phyloP scores from a whole-genome alignment of 2,113 vertebrate species.

The Chunga burmeisteri region DNA sequence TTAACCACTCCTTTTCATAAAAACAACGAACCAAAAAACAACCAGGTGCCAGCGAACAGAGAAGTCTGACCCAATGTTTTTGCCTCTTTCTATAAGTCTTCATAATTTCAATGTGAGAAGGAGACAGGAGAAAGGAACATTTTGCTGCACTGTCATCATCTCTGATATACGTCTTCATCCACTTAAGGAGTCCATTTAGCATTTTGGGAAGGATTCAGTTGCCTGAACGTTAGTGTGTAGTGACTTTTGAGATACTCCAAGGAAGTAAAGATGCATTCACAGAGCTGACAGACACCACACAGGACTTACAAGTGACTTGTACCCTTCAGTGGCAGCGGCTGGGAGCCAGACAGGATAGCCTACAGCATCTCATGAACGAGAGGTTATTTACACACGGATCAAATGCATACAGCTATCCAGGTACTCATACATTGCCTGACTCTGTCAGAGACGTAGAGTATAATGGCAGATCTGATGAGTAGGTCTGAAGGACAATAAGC shows the following conservation, averaged over 20 bases:
- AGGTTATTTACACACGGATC: neutral
- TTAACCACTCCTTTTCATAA: neutral
- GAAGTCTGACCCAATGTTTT: neutral
- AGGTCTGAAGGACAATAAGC: neutral
- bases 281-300: neutral
- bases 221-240: neutral
- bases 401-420: neutral
- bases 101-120: neutral
- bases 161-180: neutral
- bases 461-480: neutral
- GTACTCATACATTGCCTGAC: neutral
- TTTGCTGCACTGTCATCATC: neutral
- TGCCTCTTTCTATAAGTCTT: neutral
- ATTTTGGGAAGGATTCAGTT: neutral
- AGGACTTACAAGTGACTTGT: neutral
- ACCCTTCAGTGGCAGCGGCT: neutral
- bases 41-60: fast-evolving
- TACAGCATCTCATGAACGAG: neutral
- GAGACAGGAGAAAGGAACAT: neutral
- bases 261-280: fast-evolving
- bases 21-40: neutral
- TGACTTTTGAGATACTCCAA: neutral
- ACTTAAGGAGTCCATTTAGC: neutral
- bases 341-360: neutral
- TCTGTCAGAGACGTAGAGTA: neutral